Conservation (phyloP, 2,113 vertebrate species). For the Delphinapterus leucas region DNA sequence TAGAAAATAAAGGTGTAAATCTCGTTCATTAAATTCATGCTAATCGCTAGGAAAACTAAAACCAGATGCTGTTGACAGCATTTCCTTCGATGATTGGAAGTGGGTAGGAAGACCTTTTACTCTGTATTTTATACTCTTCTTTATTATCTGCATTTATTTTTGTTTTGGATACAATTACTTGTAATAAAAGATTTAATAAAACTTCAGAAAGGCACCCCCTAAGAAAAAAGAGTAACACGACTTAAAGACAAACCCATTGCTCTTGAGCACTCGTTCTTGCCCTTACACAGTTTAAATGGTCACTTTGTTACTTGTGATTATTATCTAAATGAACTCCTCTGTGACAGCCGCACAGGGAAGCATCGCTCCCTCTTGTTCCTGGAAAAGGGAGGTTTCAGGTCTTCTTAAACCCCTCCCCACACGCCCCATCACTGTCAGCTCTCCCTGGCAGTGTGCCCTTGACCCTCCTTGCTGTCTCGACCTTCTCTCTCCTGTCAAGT, state of each 20-base stretch:
- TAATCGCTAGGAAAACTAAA: neutral
- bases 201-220: neutral
- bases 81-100: neutral
- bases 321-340: neutral
- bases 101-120: neutral
- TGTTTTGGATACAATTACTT: neutral
- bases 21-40: neutral
- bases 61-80: neutral
- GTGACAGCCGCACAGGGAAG: rapidly evolving
- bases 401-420: no score
- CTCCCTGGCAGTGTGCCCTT: neutral
- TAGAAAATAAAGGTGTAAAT: neutral
- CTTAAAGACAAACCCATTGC: neutral
- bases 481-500: neutral
- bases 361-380: rapidly evolving
- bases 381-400: neutral
- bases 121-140: neutral
- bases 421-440: neutral
- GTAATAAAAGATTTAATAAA: neutral
- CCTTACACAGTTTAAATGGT: rapidly evolving
- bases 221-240: neutral
- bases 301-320: neutral
- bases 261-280: neutral
- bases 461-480: neutral
- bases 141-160: neutral